phyloP scores from a whole-genome alignment of 2,888 invertebrate species.

The Diaperis boleti region DNA sequence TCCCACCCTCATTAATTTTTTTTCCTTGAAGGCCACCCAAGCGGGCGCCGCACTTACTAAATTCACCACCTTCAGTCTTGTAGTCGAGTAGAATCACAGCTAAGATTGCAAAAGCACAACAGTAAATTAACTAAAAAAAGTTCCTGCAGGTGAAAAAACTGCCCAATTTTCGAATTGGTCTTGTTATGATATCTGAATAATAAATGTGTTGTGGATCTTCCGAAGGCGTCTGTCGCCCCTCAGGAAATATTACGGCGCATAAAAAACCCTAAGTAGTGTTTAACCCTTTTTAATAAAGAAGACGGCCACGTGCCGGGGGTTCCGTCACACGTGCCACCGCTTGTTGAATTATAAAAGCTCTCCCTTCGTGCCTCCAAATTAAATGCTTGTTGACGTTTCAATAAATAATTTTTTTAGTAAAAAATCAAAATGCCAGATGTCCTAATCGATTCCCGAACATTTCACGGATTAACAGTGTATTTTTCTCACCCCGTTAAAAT shows the following conservation, averaged over 20 bases:
- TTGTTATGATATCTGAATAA: no score
- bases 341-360: conserved; percentile 62
- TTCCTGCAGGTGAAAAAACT: no score
- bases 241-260: conserved; percentile 61
- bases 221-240: conserved; percentile 54
- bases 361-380: conserved; percentile 37
- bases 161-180: no score
- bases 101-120: no score
- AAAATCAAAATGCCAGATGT: conserved; percentile 39
- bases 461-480: conserved; percentile 55
- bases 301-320: conserved; percentile 60
- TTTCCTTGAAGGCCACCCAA: conserved; percentile 29
- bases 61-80: not conserved
- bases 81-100: no score
- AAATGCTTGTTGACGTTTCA: conserved; percentile 35
- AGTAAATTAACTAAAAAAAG: no score
- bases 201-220: conserved; percentile 17
- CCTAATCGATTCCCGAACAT: conserved; percentile 54
- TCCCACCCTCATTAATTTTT: conserved; percentile 44
- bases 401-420: conserved; percentile 25
- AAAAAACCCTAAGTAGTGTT: conserved; percentile 61
- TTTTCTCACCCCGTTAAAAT: conserved; percentile 49
- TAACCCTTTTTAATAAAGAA: conserved; percentile 65
- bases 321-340: conserved; percentile 59
- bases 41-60: conserved; percentile 3